Evolutionary conservation across 2,113 vertebrate species (phyloP), one percentile per base, ranked within the genome.

Genomic region (Donacobius atricapilla): DNA sequence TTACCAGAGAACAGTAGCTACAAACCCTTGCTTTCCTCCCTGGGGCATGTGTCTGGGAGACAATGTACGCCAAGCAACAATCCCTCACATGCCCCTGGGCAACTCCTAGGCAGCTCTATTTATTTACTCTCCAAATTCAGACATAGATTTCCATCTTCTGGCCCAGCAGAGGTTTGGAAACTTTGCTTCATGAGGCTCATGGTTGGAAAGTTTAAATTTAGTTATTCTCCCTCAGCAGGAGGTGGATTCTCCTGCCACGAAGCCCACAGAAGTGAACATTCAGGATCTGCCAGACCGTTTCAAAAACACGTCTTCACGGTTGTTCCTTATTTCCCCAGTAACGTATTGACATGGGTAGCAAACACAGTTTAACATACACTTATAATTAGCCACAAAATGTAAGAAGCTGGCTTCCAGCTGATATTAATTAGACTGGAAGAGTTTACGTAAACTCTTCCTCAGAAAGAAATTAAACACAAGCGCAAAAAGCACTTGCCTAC

Each of bases 141-240:
- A 92, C 92, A 70, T 3, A 30, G 93, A 84, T 94, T 95, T 94
- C 80, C 84, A 91, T 92, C 94, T 90, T 89, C 93, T 96, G 76
- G 86, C 92, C 80, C 75, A 81, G 65, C 11, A 80, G 84, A 91
- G 86, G 92, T 66, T 51, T 96, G 94, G 96, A 96, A 97, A 95
- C 54, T 94, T 94, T 87, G 90, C 82, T 94, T 96, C 96, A 96
- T 20, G 39, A 78, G 48, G 50, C 89, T 95, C 89, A 89, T 93
- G 84, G 89, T 23, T 87, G 93, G 93, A 96, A 93, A 97, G 83
- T 96, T 96, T 96, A 97, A 97, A 97, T 96, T 97, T 95, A 97
- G 95, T 95, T 97, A 95, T 94, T 69, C 87, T 69, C 63, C 78
- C 93, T 91, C 93, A 95, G 91, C 93, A 97, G 96, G 96, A 93